These are phyloP conservation scores for Oryctes rhinoceros DNA, from an alignment of 1,140 invertebrate species.

Conservation along the genomic window DNA sequence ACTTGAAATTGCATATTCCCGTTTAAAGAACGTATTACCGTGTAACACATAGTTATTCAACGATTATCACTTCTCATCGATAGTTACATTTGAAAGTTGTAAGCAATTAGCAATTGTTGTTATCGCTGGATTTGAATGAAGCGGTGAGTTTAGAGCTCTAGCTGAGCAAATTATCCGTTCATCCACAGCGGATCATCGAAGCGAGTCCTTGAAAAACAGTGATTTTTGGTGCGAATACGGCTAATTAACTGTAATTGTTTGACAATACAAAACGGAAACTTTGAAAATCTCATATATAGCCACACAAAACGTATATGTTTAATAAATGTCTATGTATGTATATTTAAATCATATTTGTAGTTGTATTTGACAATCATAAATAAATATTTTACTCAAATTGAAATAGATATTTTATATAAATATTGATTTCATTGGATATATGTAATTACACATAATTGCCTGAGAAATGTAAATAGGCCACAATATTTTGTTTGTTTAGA, in stretches of 20 bases:
- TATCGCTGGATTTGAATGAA: background rate
- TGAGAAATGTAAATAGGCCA: constrained; percentile 13
- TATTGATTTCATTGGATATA: background rate
- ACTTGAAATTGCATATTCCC: background rate
- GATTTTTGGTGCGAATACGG: background rate
- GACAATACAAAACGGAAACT: background rate
- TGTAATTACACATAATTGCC: background rate
- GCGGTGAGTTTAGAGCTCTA: background rate
- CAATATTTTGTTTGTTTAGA: constrained; percentile 10
- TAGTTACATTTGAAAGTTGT: background rate
- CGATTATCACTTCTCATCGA: background rate
- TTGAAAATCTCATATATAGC: background rate
- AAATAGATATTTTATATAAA: background rate
- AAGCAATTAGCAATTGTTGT: background rate
- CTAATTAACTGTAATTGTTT: background rate
- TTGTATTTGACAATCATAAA: background rate
- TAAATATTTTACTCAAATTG: too few species aligned
- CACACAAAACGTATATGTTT: background rate
- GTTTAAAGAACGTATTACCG: background rate
- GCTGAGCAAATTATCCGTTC: background rate
- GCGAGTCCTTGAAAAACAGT: background rate
- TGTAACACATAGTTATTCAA: background rate
- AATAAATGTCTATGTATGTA: background rate
- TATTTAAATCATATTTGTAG: background rate
- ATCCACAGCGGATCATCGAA: background rate